phyloP scores from a whole-genome alignment of 2,113 vertebrate species.

The Peucedramus taeniatus region DNA sequence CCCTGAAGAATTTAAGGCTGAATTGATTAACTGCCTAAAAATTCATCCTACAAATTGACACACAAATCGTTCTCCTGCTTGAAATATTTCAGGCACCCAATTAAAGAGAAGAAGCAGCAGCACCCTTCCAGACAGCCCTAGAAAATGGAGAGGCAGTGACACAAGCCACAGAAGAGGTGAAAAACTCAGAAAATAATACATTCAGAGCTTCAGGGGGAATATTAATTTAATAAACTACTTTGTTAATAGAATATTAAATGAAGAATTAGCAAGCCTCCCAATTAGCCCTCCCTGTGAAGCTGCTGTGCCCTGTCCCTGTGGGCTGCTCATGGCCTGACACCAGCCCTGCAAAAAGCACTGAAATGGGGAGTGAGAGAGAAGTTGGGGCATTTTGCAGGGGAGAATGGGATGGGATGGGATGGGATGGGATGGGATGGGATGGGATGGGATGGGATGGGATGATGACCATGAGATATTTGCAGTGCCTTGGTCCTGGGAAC shows the following conservation, averaged over 20 bases:
- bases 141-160: not conserved
- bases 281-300: not conserved
- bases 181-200: not conserved
- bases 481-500: not conserved
- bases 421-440: not conserved
- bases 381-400: not conserved
- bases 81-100: not conserved
- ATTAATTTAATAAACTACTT: not conserved
- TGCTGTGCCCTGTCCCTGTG: not conserved
- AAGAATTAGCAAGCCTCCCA: not conserved
- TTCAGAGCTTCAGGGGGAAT: not conserved
- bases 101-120: not conserved
- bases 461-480: not conserved
- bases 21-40: conserved; percentile 38
- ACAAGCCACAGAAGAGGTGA: not conserved
- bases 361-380: not conserved
- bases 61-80: not conserved
- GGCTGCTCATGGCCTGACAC: not conserved
- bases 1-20: not conserved
- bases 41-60: not conserved
- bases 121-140: not conserved
- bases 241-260: not conserved
- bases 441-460: not conserved
- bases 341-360: not conserved
- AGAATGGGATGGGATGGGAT: not conserved